Evolutionary conservation across 2,888 invertebrate genomes (phyloP), one percentile per base, ranked within the genome.

Genomic region (Coelopa pilipes): DNA sequence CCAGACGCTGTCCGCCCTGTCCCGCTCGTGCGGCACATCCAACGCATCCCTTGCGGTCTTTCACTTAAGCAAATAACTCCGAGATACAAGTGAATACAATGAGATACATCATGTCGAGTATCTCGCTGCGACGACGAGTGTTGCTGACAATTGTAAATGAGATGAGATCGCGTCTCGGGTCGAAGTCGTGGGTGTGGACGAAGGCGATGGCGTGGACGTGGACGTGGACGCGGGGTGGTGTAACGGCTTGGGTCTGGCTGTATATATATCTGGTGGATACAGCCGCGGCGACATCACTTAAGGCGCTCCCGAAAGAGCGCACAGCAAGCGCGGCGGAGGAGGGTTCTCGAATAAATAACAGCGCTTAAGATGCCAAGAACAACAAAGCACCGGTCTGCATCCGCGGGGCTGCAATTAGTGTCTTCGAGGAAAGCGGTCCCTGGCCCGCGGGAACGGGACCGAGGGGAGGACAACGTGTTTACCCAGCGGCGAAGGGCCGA

Each of bases 61-160:
- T 60, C 60, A 70, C 70, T 70, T 70, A 70, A 53, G 34, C 63
- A 71, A 71, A 71, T 63, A 71, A 71, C 71, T 71, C 53, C 55
- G 65, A 65, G 71, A 71, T 63, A 65, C 71, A 71, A 71, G 71
- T 65, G 65, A 71, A 71, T 63, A 71, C 55, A 63, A 53, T 71
- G 65, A 24, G 71, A 71, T 71, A 63, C 65, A 71, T 71, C 70
- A 53, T 53, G 70, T 47, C 24, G 70, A 70, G 60, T 60, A 49
- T 59, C 70, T 70, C 53, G 63, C 50, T 63, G 24, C n/a, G 21
- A 60, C 60, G 62, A 62, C 57, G 71, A 71, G 71, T 71, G 71
- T 71, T 71, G 71, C 55, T 71, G 71, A 71, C 71, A 71, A 71
- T 71, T 71, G 71, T 71, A 55, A 71, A 71, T 71, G 71, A 71